These are phyloP conservation scores for Coreius guichenoti DNA, from an alignment of 2,797 vertebrate genomes.

Conservation along the genomic window DNA sequence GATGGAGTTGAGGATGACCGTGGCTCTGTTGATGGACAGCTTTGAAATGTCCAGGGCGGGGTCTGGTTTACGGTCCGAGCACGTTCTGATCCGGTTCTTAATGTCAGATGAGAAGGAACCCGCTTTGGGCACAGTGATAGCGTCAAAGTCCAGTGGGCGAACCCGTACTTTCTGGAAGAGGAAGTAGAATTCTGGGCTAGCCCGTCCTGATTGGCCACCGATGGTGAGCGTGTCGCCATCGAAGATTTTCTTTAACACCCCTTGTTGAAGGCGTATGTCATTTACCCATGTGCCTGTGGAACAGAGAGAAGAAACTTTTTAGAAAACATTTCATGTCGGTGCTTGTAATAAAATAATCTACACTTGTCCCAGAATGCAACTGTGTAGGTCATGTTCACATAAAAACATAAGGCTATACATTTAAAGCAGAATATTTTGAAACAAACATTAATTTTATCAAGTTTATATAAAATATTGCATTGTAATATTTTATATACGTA, in stretches of 20 bases:
- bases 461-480: neutral
- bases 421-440: neutral
- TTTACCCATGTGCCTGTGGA: conserved; percentile 89
- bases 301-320: neutral
- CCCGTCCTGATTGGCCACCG: conserved; percentile 74
- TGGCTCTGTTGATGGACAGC: conserved; percentile 81
- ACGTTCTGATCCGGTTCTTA: conserved; percentile 81
- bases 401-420: neutral
- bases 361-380: neutral
- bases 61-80: conserved; percentile 70
- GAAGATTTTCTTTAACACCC: conserved; percentile 82
- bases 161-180: conserved; percentile 92
- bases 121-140: conserved; percentile 87
- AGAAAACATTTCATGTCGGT: neutral
- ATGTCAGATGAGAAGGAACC: conserved; percentile 82
- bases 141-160: conserved; percentile 89
- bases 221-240: conserved; percentile 89
- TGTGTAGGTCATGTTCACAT: neutral
- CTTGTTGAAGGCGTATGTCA: conserved; percentile 81
- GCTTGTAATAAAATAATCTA: neutral
- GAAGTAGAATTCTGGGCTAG: conserved; percentile 88
- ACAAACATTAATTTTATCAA: neutral
- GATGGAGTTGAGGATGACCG: conserved; percentile 91
- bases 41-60: conserved; percentile 76
- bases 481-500: too few relatives aligned